These are phyloP conservation scores for Ochropacha duplaris DNA, from an alignment of 2,888 invertebrate genomes.

Conservation along the genomic window DNA sequence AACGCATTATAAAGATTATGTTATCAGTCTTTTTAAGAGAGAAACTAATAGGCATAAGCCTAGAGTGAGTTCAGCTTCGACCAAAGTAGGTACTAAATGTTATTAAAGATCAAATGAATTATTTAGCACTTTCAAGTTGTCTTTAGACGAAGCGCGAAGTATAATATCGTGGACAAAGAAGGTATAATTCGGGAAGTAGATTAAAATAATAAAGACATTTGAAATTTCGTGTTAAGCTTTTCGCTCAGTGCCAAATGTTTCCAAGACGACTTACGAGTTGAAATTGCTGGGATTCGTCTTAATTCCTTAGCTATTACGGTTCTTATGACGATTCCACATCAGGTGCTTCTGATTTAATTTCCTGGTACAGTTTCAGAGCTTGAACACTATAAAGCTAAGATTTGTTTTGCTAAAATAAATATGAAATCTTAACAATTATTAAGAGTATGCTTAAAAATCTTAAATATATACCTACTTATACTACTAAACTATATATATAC, in stretches of 20 bases:
- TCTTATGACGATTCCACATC: conserved; percentile 37
- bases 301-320: conserved; percentile 52
- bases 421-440: too few species aligned
- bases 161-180: conserved; percentile 43
- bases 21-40: neutral
- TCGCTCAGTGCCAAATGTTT: conserved; percentile 47
- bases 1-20: too few species aligned
- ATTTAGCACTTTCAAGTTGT: conserved; percentile 37
- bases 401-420: too few species aligned
- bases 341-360: conserved; percentile 46
- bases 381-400: neutral
- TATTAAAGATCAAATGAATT: conserved; percentile 39
- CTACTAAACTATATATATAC: too few species aligned
- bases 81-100: conserved; percentile 33
- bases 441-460: too few species aligned
- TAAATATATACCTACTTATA: too few species aligned
- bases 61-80: conserved; percentile 7
- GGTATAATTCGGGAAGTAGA: conserved; percentile 37
- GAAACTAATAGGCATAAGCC: conserved; percentile 13
- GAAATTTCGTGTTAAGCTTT: conserved; percentile 45
- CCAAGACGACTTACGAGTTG: conserved; percentile 49
- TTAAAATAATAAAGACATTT: conserved; percentile 51
- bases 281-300: conserved; percentile 54
- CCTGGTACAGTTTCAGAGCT: neutral
- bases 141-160: conserved; percentile 24